Base-by-base conservation (phyloP, 2,888 invertebrate species). In the Temnothorax unifasciatus region DNA sequence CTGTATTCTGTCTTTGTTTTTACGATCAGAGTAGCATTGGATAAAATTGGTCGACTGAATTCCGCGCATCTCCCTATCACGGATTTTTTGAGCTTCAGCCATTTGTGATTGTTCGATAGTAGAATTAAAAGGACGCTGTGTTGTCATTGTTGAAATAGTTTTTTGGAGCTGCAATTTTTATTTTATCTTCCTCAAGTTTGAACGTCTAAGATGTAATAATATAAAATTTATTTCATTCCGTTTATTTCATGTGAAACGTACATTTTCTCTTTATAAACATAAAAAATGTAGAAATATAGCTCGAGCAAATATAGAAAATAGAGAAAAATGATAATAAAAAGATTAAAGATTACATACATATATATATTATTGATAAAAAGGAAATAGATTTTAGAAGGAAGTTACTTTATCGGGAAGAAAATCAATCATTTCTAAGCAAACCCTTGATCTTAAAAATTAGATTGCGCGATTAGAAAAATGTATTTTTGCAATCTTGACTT, bases 81-180 rank as follows among this genome's bases (percentile, higher is more conserved):
- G 50, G 0, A 61, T 54, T 47, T 52, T 74, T 5, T 79, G 50
- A 11, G 13, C 6, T 29, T 73, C 21, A 21, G 69, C 25, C 11
- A 52, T 52, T 11, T 15, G 5, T 15, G 15, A 64, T 59, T 25
- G 68, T 75, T 21, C 2, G 5, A 18, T n/a, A 61, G 4, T 61
- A 21, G n/a, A 47, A 47, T n/a, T 61, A 9, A 15, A 47, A 21
- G n/a, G 9, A 47, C 21, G 13, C 8, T 61, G 5, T 47, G 54
- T 15, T 47, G 54, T 15, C 15, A 34, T 44, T 25, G 34, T 38
- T 54, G 25, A 47, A 52, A 34, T 6, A 38, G 11, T 68, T 25
- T 29, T 74, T 74, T 59, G 13, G 8, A 59, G 18, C 25, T 54
- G 38, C 5, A 38, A 71, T 69, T 50, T 69, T 69, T 8, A 38